Conservation (phyloP, 2,888 invertebrate species). For the Abrostola triplasia region DNA sequence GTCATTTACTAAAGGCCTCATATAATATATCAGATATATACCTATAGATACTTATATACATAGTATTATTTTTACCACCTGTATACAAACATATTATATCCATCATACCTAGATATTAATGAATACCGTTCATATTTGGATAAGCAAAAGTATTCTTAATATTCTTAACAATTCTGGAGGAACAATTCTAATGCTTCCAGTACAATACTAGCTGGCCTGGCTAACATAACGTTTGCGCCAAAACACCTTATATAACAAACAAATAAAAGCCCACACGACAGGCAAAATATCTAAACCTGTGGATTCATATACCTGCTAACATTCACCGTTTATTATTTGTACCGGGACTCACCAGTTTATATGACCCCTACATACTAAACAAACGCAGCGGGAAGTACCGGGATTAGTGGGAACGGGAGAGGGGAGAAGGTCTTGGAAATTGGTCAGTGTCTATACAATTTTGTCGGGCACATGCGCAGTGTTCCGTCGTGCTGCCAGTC, state of each 20-base stretch:
- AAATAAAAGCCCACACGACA: constrained; percentile 48
- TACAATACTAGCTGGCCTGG: constrained; percentile 6
- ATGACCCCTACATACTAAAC: constrained; percentile 50
- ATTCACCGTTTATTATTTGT: constrained; percentile 60
- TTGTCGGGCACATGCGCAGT: constrained; percentile 77
- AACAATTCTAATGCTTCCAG: not conserved
- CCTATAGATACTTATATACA: too few relatives aligned
- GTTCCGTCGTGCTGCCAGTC: constrained; percentile 64
- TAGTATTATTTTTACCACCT: too few relatives aligned
- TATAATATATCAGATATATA: too few relatives aligned
- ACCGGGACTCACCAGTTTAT: constrained; percentile 56
- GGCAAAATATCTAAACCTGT: constrained; percentile 75
- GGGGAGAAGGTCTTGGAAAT: constrained; percentile 59
- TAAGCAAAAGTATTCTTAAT: too few relatives aligned
- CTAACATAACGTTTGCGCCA: constrained; percentile 28
- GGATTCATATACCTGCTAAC: constrained; percentile 70
- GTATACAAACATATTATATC: too few relatives aligned
- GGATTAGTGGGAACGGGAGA: constrained; percentile 15
- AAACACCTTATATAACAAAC: constrained; percentile 31
- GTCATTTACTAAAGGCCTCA: too few relatives aligned
- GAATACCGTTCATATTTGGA: too few relatives aligned
- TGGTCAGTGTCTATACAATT: constrained; percentile 67
- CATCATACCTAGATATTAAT: too few relatives aligned
- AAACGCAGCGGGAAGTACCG: constrained; percentile 28
- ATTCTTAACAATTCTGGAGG: too few relatives aligned